phyloP scores from a whole-genome alignment of 2,888 invertebrate genomes.

The Brachyptera risi region DNA sequence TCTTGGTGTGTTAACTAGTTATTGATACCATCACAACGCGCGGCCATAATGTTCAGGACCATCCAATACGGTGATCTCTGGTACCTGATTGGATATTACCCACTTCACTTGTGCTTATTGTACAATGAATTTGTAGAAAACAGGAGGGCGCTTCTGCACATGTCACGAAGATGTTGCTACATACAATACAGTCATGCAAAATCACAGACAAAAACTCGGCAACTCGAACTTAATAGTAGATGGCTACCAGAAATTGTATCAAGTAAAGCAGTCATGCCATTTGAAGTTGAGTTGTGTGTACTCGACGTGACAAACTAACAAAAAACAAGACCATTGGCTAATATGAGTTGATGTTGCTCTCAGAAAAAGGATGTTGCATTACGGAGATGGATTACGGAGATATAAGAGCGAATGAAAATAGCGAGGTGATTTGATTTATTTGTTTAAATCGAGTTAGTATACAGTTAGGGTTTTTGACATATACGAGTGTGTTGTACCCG shows the following conservation, averaged over 20 bases:
- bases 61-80: background rate
- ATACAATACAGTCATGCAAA: too few relatives aligned
- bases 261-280: too few relatives aligned
- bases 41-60: background rate
- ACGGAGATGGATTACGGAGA: too few relatives aligned
- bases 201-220: background rate
- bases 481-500: constrained; percentile 12
- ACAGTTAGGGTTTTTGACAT: constrained; percentile 17
- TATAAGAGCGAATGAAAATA: background rate
- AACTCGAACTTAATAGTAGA: too few relatives aligned
- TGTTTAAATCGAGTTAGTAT: constrained; percentile 31
- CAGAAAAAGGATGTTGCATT: too few relatives aligned
- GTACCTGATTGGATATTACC: constrained; percentile 17
- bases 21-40: constrained; percentile 12
- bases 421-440: constrained; percentile 17
- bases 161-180: background rate
- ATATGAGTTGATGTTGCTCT: constrained; percentile 8
- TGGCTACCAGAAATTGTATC: too few relatives aligned
- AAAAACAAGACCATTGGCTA: too few relatives aligned
- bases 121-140: constrained; percentile 6
- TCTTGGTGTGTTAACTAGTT: constrained; percentile 25
- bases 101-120: constrained; percentile 16
- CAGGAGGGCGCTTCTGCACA: background rate
- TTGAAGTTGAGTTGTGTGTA: too few relatives aligned
- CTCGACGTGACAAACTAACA: too few relatives aligned